A percentile compares a stretch with the other conserved stretches of the same genome.
Conservation (phyloP, 1,140 invertebrate genomes). For the Hormaphis cornu region DNA sequence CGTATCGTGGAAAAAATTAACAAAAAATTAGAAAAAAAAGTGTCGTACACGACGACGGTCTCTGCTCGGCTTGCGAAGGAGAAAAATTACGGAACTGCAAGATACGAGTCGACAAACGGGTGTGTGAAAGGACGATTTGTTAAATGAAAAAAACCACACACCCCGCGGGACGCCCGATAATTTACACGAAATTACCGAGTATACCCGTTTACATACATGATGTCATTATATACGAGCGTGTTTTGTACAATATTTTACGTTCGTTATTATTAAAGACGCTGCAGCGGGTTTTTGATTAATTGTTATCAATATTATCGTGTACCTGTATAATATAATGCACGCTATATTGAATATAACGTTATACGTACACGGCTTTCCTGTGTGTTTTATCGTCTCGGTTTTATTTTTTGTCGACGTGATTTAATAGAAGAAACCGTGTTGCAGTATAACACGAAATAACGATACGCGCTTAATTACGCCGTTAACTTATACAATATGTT, state of each 20-base stretch:
- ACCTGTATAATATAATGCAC: neutral
- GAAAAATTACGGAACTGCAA: constrained; percentile 15
- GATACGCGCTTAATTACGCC: too few species aligned
- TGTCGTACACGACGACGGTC: neutral
- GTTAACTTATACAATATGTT: too few species aligned
- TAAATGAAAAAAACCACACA: neutral
- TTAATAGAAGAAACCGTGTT: too few species aligned
- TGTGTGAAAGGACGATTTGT: neutral
- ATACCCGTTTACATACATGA: constrained; percentile 17
- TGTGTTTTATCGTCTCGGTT: too few species aligned
- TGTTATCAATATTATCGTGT: constrained; percentile 20
- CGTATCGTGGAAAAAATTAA: too few species aligned
- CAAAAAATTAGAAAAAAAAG: too few species aligned
- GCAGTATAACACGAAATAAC: too few species aligned
- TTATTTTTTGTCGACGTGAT: too few species aligned
- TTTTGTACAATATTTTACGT: too few species aligned
- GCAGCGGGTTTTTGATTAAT: constrained; percentile 22
- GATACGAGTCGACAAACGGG: too few species aligned
- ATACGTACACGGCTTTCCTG: too few species aligned
- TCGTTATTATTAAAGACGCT: too few species aligned
- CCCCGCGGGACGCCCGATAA: constrained; percentile 31
- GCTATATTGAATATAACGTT: constrained; percentile 14
- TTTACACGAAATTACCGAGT: constrained; percentile 32
- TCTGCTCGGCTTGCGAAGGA: neutral
- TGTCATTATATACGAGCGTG: constrained; percentile 18